Evolutionary conservation across 1,140 invertebrate genomes (phyloP).

Genomic region (Saccostrea cuccullata): DNA sequence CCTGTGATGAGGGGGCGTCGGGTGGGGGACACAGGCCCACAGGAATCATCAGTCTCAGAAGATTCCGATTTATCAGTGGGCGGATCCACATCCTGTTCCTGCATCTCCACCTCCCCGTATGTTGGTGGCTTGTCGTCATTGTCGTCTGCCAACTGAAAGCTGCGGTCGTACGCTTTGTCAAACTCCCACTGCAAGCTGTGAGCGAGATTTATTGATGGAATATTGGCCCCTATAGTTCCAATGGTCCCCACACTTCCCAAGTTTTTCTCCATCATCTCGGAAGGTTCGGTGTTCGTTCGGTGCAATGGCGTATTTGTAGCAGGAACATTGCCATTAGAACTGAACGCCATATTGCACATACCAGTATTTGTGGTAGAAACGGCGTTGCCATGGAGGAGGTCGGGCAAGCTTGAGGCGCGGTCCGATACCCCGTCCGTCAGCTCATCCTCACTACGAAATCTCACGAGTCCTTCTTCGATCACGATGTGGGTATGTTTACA

Average conservation of each 20-base stretch:
- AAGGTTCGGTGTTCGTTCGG: background rate
- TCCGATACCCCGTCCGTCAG: constrained; percentile 38
- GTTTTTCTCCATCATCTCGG: constrained; percentile 19
- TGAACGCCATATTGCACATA: constrained; percentile 46
- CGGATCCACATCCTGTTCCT: background rate
- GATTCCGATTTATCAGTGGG: background rate
- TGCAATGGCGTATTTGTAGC: background rate
- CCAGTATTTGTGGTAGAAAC: constrained; percentile 7
- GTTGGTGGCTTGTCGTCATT: background rate
- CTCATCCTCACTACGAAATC: constrained; percentile 53
- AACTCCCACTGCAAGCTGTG: constrained; percentile 55
- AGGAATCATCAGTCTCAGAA: background rate
- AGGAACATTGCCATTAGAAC: constrained; percentile 33
- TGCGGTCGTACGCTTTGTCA: constrained; percentile 55
- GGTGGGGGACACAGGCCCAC: background rate
- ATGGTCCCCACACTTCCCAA: constrained; percentile 49
- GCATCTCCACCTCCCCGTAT: background rate
- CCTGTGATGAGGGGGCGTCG: background rate
- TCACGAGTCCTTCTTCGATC: constrained; percentile 52
- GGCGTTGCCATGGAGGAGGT: constrained; percentile 48
- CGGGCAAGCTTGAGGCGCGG: constrained; percentile 51
- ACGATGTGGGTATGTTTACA: constrained; percentile 49
- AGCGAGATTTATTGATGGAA: constrained; percentile 53
- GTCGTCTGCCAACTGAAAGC: constrained; percentile 45
- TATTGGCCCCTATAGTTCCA: constrained; percentile 40